Base-by-base conservation (phyloP, 2,797 vertebrate species). In the Emys orbicularis region DNA sequence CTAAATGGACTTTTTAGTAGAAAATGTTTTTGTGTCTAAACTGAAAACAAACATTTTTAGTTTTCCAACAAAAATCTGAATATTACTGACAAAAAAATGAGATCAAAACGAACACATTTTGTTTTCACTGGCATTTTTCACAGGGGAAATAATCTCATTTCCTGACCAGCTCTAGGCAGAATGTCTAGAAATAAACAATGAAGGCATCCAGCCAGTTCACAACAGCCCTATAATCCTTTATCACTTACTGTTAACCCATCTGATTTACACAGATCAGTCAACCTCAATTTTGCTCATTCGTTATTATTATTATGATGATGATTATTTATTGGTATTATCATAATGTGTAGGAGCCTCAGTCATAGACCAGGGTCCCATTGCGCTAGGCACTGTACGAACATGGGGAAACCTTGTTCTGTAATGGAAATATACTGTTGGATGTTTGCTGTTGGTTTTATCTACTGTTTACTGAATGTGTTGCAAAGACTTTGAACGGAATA, bases 391-490 rank as follows among this genome's bases (percentile, higher is more conserved):
- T 23, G 34, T 37, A 68, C n/a, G 37, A 37, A 21, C 19, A 37
- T 37, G n/a, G 27, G 57, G 12, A 8, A 68, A 68, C 19, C 12
- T 84, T 8, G 82, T 90, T 81, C 74, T 79, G 72, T 37, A 83
- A 88, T 90, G 56, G 86, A 95, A 94, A 94, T 50, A 88, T 27
- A 54, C 21, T 85, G 57, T 56, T 92, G 49, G 31, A 91, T 7
- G 85, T 87, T 83, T 85, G 57, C 47, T 76, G 72, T 61, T 90
- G 77, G 86, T 91, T 84, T 93, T 85, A 68, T 90, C 68, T 90
- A 52, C 81, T 88, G 49, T 83, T 92, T 95, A 91, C 59, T 92
- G 86, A 88, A 81, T 93, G 25, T 18, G 80, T 88, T 31, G 59
- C 84, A 90, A 96, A 93, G 84, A 90, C 81, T 88, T 93, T 83